Conservation (phyloP, 2,113 vertebrate species). For the Indicator maculatus region DNA sequence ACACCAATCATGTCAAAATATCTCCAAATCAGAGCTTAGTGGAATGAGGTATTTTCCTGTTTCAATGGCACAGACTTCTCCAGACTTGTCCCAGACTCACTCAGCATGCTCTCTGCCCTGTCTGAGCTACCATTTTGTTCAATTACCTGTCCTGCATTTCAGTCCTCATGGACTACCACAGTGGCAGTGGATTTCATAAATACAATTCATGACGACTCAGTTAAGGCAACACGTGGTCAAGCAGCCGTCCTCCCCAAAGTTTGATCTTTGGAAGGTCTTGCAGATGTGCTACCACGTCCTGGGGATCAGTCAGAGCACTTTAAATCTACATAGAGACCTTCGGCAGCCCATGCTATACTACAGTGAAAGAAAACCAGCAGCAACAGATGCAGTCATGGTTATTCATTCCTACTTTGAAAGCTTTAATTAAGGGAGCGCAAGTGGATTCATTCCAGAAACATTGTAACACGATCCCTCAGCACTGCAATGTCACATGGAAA, state of each 20-base stretch:
- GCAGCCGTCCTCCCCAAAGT: background rate
- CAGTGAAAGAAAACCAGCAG: background rate
- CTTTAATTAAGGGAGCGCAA: conserved; percentile 52
- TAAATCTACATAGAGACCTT: background rate
- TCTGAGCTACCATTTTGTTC: background rate
- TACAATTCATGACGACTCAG: background rate
- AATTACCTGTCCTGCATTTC: background rate
- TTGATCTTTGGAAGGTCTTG: background rate
- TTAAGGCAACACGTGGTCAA: background rate
- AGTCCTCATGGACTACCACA: background rate
- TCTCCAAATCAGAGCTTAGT: background rate
- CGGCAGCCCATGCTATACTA: rapidly evolving
- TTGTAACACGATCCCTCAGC: background rate
- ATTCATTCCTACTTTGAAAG: background rate
- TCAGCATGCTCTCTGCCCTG: background rate
- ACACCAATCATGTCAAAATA: background rate
- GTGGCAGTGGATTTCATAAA: background rate
- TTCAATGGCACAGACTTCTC: background rate
- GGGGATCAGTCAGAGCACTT: background rate
- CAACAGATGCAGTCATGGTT: background rate
- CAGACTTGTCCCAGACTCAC: background rate
- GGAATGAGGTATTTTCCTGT: background rate
- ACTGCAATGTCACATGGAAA: background rate
- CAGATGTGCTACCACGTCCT: background rate
- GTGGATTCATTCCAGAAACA: conserved; percentile 46